These are phyloP conservation scores for Galbula dea DNA, from an alignment of 2,113 vertebrate genomes.

Conservation along the genomic window DNA sequence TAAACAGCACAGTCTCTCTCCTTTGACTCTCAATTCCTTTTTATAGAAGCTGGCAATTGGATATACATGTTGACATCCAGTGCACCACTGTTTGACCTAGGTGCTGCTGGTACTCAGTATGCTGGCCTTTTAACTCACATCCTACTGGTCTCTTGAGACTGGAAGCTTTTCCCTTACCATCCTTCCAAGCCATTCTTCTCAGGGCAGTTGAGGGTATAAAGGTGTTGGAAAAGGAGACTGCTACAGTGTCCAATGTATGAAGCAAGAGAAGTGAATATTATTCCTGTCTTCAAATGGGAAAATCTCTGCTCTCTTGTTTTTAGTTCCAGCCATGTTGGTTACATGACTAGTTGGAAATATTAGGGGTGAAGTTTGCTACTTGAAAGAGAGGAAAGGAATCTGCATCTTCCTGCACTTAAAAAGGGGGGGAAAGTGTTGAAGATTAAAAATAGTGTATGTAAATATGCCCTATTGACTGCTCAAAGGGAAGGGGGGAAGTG, in stretches of 20 bases:
- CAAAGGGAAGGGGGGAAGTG: constrained; percentile 32
- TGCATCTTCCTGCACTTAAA: constrained; percentile 6
- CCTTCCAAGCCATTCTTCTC: background rate
- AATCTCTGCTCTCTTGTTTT: background rate
- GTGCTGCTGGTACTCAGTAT: background rate
- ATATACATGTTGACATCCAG: background rate
- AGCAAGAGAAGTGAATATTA: background rate
- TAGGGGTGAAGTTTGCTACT: background rate
- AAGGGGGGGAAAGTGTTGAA: background rate
- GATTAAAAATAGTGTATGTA: constrained; percentile 62
- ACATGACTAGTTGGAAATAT: background rate
- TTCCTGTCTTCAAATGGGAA: background rate
- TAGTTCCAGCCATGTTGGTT: background rate
- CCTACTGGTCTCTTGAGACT: background rate
- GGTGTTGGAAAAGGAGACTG: background rate
- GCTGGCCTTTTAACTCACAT: background rate
- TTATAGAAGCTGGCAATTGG: background rate
- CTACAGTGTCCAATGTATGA: background rate
- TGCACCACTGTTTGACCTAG: background rate
- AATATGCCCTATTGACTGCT: constrained; percentile 54
- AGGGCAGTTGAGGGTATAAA: background rate
- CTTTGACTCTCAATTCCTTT: background rate
- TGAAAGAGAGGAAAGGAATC: background rate
- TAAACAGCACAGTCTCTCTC: background rate
- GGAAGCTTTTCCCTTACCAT: background rate